These are phyloP conservation scores for Scarus forsteni DNA, from an alignment of 2,797 vertebrate genomes.

Conservation along the genomic window DNA sequence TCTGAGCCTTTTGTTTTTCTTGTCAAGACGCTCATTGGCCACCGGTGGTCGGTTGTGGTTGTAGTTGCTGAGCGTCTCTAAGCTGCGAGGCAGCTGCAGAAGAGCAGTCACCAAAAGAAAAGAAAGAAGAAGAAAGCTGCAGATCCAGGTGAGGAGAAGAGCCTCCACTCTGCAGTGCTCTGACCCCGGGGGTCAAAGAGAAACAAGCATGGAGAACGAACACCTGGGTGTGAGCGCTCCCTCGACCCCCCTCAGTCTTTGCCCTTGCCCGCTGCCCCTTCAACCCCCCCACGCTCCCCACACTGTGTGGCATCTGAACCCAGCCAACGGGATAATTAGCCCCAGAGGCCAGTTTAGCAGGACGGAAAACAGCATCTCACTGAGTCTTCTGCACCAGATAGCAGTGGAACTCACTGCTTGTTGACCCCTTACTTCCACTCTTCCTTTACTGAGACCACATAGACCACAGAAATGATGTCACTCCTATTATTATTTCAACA, in stretches of 20 bases:
- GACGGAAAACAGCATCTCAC: conserved; percentile 64
- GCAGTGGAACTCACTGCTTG: conserved; percentile 57
- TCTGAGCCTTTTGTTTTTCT: conserved; percentile 60
- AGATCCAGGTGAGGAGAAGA: conserved; percentile 34
- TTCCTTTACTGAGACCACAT: conserved; percentile 22
- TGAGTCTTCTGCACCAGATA: conserved; percentile 79
- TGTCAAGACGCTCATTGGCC: conserved; percentile 43
- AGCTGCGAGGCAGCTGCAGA: conserved; percentile 3
- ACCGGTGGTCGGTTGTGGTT: conserved; percentile 32
- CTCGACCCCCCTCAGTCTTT: conserved; percentile 27
- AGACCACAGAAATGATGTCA: conserved; percentile 1
- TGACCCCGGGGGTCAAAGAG: conserved; percentile 30
- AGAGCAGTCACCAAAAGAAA: background rate
- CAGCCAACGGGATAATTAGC: conserved; percentile 81
- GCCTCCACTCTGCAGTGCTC: background rate
- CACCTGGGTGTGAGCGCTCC: conserved; percentile 52
- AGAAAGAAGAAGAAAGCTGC: background rate
- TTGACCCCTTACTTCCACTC: conserved; percentile 56
- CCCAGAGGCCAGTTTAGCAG: conserved; percentile 74
- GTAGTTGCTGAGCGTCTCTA: conserved; percentile 22
- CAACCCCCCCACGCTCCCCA: conserved; percentile 22
- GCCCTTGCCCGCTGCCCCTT: conserved; percentile 45
- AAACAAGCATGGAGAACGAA: conserved; percentile 39
- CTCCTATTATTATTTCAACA: background rate
- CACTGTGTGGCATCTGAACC: conserved; percentile 79